Evolutionary conservation across 2,888 invertebrate species (phyloP).

Genomic region (Tortrix viridana): DNA sequence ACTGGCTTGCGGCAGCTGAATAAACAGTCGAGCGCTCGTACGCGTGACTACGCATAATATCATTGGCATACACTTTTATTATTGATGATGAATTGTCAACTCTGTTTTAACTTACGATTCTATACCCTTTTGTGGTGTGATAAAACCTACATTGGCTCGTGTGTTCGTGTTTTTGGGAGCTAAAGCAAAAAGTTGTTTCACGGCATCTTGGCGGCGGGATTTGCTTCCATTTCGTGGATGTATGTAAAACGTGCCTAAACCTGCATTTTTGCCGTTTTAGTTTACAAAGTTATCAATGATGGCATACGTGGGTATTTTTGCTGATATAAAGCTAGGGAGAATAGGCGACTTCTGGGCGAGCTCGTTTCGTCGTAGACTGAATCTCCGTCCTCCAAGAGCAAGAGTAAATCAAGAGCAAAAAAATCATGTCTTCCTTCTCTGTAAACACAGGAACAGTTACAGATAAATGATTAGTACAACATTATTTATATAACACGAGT

Average conservation of each 20-base stretch:
- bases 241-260: slow-evolving; percentile 17
- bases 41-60: slow-evolving; percentile 81
- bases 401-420: too few relatives aligned
- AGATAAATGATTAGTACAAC: too few relatives aligned
- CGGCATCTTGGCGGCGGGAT: slow-evolving; percentile 44
- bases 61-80: slow-evolving; percentile 68
- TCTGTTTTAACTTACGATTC: slow-evolving; percentile 48
- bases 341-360: too few relatives aligned
- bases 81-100: slow-evolving; percentile 78
- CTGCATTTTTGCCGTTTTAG: slow-evolving; percentile 6
- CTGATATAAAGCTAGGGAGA: not conserved
- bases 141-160: slow-evolving; percentile 16
- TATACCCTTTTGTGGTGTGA: slow-evolving; percentile 2
- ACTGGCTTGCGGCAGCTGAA: slow-evolving; percentile 11
- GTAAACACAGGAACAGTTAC: too few relatives aligned
- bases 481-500: too few relatives aligned
- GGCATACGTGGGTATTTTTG: not conserved
- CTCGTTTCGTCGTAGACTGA: too few relatives aligned
- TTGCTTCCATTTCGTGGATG: slow-evolving; percentile 7
- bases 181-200: slow-evolving; percentile 65
- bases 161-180: slow-evolving; percentile 58
- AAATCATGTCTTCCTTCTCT: too few relatives aligned
- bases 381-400: too few relatives aligned
- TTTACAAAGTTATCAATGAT: slow-evolving; percentile 1
- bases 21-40: slow-evolving; percentile 36